Evolutionary conservation across 1,140 invertebrate genomes (phyloP).

Genomic region (Linepithema humile): DNA sequence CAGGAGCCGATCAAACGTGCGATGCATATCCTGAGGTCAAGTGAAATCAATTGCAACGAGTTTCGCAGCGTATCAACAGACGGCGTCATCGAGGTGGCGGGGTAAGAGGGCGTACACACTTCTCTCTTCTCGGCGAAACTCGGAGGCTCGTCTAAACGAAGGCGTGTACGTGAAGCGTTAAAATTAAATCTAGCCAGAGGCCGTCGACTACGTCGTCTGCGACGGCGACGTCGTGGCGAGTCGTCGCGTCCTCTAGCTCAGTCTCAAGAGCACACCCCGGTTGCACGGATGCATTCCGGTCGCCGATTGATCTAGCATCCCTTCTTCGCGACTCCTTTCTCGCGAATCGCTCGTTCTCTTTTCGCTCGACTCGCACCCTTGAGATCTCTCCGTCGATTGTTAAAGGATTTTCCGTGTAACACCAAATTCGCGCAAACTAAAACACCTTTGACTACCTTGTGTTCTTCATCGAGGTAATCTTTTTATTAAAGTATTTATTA

Average conservation of each 20-base stretch:
- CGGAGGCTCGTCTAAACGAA: conserved; percentile 80
- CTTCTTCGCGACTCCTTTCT: neutral
- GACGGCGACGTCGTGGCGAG: conserved; percentile 74
- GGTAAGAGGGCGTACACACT: neutral
- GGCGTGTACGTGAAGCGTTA: conserved; percentile 74
- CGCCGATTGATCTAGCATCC: conserved; percentile 39
- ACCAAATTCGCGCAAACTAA: conserved; percentile 32
- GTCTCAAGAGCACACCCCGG: conserved; percentile 83
- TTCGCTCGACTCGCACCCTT: neutral
- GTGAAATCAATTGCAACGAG: conserved; percentile 68
- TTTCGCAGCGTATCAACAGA: conserved; percentile 62
- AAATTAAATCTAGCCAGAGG: conserved; percentile 83
- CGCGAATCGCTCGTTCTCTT: neutral
- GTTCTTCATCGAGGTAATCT: conserved; percentile 29
- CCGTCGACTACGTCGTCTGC: conserved; percentile 76
- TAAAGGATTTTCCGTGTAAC: neutral
- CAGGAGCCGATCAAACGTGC: neutral
- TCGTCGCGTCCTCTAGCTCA: conserved; percentile 83
- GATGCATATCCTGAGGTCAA: conserved; percentile 55
- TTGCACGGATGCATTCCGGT: conserved; percentile 74
- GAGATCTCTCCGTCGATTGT: neutral
- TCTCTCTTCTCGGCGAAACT: conserved; percentile 64
- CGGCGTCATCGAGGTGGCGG: neutral
- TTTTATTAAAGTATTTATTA: no score
- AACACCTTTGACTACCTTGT: conserved; percentile 4